Evolutionary conservation across 2,888 invertebrate species (phyloP).

Genomic region (Taphrorychus bicolor): DNA sequence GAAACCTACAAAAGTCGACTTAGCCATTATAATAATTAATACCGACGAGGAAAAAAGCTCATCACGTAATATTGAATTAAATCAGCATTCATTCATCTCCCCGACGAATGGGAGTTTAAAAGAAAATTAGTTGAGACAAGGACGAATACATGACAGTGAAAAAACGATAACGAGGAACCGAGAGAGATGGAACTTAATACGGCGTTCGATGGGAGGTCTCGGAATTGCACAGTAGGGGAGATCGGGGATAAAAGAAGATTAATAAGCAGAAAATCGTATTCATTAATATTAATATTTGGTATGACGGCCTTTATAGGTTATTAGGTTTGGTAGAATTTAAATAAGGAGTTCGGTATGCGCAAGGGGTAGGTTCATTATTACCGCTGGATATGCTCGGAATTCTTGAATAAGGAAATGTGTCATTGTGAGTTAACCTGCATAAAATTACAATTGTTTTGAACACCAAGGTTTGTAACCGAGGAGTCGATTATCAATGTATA

Average conservation of each 20-base stretch:
- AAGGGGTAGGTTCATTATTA: background rate
- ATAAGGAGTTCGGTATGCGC: slow-evolving; percentile 28
- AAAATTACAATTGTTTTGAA: too few species aligned
- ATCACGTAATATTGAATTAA: slow-evolving; percentile 39
- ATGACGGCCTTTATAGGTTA: slow-evolving; percentile 30
- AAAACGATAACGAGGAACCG: slow-evolving; percentile 30
- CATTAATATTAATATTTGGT: slow-evolving; percentile 39
- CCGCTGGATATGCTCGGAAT: background rate
- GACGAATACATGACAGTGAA: slow-evolving; percentile 32
- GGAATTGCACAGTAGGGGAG: slow-evolving; percentile 40
- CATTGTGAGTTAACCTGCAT: too few species aligned
- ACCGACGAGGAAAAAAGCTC: slow-evolving; percentile 18
- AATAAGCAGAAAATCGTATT: slow-evolving; percentile 42
- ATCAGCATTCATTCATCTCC: slow-evolving; percentile 37
- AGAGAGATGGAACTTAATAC: slow-evolving; percentile 34
- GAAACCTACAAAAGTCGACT: slow-evolving; percentile 1
- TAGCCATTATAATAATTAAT: slow-evolving; percentile 16
- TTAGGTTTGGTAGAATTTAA: slow-evolving; percentile 35
- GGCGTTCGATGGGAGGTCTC: slow-evolving; percentile 40
- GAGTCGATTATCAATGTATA: too few species aligned
- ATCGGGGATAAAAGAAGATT: slow-evolving; percentile 39
- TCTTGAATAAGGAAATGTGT: background rate
- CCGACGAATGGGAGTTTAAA: slow-evolving; percentile 31
- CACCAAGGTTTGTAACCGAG: too few species aligned
- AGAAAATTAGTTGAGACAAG: slow-evolving; percentile 38